Evolutionary conservation across 2,113 vertebrate species (phyloP).

Genomic region (Aegithalos caudatus): DNA sequence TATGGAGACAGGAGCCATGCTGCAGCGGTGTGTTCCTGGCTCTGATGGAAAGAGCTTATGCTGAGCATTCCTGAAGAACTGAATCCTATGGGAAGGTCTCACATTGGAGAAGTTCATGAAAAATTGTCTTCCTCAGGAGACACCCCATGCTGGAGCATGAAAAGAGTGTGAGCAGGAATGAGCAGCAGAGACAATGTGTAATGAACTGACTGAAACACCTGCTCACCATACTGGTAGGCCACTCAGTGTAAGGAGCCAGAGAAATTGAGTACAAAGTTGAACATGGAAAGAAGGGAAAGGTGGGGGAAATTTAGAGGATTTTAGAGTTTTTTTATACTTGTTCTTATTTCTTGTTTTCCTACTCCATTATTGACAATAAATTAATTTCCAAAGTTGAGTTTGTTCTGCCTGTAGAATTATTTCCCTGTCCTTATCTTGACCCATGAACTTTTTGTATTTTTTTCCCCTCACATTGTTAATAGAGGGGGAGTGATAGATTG

Average conservation of each 20-base stretch:
- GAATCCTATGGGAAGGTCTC: neutral
- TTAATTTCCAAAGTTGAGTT: neutral
- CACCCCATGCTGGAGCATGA: neutral
- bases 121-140: neutral
- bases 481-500: rapidly evolving
- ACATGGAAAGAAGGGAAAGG: neutral
- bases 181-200: rapidly evolving
- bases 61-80: neutral
- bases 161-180: neutral
- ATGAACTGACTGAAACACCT: neutral
- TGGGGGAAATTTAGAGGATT: rapidly evolving
- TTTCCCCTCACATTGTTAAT: neutral
- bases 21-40: neutral
- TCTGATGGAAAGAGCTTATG: rapidly evolving
- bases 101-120: neutral
- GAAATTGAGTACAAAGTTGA: neutral
- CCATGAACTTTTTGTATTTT: neutral
- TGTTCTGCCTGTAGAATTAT: neutral
- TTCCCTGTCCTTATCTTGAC: neutral
- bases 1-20: neutral
- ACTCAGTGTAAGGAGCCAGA: rapidly evolving
- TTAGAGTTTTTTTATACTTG: neutral
- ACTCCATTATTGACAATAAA: neutral
- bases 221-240: neutral
- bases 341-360: neutral